phyloP scores from a whole-genome alignment of 2,888 invertebrate genomes.

The Phaedon cochleariae region DNA sequence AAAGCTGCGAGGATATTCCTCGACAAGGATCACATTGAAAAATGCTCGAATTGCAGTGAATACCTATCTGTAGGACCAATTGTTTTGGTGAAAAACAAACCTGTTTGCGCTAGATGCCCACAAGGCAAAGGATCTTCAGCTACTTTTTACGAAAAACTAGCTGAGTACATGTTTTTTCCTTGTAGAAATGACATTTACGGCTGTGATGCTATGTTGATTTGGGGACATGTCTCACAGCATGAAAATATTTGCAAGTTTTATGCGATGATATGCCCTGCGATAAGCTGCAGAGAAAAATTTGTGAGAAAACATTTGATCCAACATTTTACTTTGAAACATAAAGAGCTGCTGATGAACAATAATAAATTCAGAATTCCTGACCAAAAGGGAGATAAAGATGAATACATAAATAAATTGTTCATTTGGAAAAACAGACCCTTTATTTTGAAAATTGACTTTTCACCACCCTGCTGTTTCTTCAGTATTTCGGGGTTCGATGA shows the following conservation, averaged over 20 bases:
- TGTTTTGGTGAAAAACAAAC: background rate
- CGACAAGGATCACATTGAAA: background rate
- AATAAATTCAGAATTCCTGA: background rate
- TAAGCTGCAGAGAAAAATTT: background rate
- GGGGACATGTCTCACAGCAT: background rate
- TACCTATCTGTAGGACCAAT: constrained; percentile 12
- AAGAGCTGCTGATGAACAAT: background rate
- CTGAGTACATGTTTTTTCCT: constrained; percentile 11
- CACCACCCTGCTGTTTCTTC: background rate
- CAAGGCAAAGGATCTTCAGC: background rate
- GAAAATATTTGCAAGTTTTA: constrained; percentile 4
- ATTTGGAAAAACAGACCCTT: background rate
- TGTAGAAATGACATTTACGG: constrained; percentile 4
- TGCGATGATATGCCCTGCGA: background rate
- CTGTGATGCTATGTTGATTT: constrained; percentile 1
- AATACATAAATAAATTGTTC: background rate
- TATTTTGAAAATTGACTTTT: background rate
- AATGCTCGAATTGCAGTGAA: background rate
- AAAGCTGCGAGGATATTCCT: background rate
- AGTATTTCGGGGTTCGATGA: background rate
- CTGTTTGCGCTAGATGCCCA: constrained; percentile 5
- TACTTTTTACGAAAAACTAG: constrained; percentile 8
- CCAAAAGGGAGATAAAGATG: background rate
- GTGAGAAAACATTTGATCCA: background rate
- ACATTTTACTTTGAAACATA: background rate